These are phyloP conservation scores for Prochilodus magdalenae DNA, from an alignment of 2,113 vertebrate genomes.

Conservation along the genomic window DNA sequence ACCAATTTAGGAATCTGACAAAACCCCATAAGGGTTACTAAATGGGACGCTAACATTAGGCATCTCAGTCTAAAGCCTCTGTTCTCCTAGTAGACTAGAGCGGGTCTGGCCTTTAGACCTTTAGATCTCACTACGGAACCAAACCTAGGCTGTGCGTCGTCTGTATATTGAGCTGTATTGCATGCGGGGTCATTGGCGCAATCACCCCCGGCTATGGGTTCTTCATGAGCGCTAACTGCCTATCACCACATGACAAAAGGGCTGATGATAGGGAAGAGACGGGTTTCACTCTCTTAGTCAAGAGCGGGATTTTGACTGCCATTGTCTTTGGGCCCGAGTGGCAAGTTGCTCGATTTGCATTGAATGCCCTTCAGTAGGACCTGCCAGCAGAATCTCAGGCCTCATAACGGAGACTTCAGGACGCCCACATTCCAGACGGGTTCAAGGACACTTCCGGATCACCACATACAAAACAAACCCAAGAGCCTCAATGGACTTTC, in stretches of 20 bases:
- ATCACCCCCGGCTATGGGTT: too few species aligned
- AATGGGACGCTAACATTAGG: too few species aligned
- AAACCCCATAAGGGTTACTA: too few species aligned
- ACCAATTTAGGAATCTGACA: too few species aligned
- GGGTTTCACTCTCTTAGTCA: conserved; percentile 6
- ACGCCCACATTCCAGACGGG: neutral
- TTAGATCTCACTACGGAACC: too few species aligned
- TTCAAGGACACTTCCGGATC: neutral
- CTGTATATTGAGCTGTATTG: too few species aligned
- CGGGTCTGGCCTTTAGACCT: too few species aligned
- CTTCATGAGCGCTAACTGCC: neutral
- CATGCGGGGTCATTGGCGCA: too few species aligned
- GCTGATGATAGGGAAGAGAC: conserved; percentile 26
- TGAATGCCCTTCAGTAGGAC: neutral
- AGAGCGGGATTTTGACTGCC: neutral
- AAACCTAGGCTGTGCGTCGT: too few species aligned
- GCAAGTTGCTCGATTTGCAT: conserved; percentile 17
- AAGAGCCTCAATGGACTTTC: neutral
- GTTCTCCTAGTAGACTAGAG: too few species aligned
- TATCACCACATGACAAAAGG: conserved; percentile 9
- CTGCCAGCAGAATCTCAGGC: neutral
- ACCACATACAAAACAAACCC: neutral
- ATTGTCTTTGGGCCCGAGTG: neutral
- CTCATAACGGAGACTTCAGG: neutral
- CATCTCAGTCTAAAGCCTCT: too few species aligned